phyloP scores from a whole-genome alignment of 2,113 vertebrate species.

The Glareola pratincola region DNA sequence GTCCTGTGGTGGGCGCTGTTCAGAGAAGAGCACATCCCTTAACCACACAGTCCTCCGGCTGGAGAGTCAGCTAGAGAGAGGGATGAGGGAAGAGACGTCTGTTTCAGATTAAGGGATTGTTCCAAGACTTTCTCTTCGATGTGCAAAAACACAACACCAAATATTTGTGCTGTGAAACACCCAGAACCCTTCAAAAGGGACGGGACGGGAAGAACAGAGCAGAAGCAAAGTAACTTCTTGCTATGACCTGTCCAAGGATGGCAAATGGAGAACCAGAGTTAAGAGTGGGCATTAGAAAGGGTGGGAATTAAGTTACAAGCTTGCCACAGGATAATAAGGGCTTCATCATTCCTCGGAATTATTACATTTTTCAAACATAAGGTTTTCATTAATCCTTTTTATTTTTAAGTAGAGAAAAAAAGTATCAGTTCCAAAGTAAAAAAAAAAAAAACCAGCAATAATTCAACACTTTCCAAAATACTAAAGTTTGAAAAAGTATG shows the following conservation, averaged over 20 bases:
- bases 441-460: neutral
- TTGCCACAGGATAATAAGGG: neutral
- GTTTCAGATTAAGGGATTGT: slow-evolving; percentile 7
- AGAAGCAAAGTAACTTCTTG: neutral
- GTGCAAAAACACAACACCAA: neutral
- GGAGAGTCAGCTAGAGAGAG: neutral
- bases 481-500: neutral
- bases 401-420: neutral
- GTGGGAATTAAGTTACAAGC: neutral
- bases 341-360: neutral
- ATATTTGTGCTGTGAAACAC: fast-evolving
- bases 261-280: neutral
- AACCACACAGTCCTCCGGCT: neutral
- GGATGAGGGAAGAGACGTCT: neutral
- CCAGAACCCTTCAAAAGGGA: neutral
- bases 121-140: neutral
- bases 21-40: neutral
- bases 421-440: neutral
- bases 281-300: neutral
- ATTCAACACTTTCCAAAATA: slow-evolving; percentile 31
- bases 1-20: neutral
- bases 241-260: neutral
- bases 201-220: neutral
- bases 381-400: neutral
- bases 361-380: slow-evolving; percentile 20